Conservation (phyloP, 2,888 invertebrate species). For the Hirtodrosophila alboralis region DNA sequence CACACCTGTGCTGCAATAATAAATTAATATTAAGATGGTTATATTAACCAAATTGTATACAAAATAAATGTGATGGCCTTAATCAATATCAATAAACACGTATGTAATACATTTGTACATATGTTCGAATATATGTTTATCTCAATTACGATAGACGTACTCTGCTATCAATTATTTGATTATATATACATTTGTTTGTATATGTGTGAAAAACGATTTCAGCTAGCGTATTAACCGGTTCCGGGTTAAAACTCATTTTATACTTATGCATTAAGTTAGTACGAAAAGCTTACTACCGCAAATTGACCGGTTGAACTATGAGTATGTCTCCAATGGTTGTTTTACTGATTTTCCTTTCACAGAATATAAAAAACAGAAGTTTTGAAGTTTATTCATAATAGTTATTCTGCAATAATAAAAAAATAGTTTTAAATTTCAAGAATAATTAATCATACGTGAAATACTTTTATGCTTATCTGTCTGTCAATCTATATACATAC, state of each 20-base stretch:
- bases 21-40: background rate
- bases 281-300: background rate
- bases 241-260: constrained; percentile 5
- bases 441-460: too few relatives aligned
- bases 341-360: too few relatives aligned
- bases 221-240: constrained; percentile 27
- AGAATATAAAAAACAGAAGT: too few relatives aligned
- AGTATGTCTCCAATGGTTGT: too few relatives aligned
- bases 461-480: too few relatives aligned
- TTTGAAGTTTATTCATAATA: too few relatives aligned
- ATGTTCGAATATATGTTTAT: background rate
- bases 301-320: too few relatives aligned
- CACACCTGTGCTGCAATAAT: background rate
- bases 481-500: too few relatives aligned
- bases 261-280: background rate
- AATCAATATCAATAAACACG: background rate
- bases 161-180: background rate
- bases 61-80: constrained; percentile 2
- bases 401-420: too few relatives aligned
- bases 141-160: background rate
- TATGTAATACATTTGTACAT: too few relatives aligned
- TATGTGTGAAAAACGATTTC: background rate
- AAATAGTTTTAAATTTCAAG: too few relatives aligned
- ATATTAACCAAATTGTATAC: too few relatives aligned
- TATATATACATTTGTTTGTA: background rate